A percentile compares a stretch with the other conserved stretches of the same genome.
Evolutionary conservation across 2,797 vertebrate genomes (phyloP).

Genomic region (Psittacula echo): DNA sequence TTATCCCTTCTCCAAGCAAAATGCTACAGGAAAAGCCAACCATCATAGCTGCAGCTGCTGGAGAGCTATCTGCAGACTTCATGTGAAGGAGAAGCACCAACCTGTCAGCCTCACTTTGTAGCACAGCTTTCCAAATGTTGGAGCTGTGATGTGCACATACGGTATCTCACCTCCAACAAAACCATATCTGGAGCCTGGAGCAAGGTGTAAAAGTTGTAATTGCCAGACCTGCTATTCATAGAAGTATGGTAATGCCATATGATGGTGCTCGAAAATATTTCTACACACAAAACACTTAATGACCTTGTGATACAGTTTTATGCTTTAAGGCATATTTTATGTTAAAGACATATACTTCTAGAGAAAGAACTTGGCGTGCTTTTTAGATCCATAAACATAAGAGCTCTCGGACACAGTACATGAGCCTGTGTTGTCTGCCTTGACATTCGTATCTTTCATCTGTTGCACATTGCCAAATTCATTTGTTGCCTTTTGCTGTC

Average conservation of each 20-base stretch:
- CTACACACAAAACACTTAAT: rapidly evolving
- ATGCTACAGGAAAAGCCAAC: neutral
- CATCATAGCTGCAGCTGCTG: neutral
- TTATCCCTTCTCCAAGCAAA: neutral
- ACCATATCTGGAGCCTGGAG: neutral
- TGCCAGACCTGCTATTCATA: slow-evolving; percentile 36
- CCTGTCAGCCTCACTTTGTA: neutral
- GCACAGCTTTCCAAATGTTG: neutral
- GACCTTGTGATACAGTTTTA: neutral
- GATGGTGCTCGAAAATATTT: neutral
- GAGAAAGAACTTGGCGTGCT: neutral
- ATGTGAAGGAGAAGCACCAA: neutral
- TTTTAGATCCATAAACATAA: neutral
- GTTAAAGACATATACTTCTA: neutral
- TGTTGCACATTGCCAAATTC: neutral
- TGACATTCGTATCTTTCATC: neutral
- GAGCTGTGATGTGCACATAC: neutral
- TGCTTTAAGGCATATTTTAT: neutral
- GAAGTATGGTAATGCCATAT: slow-evolving; percentile 31
- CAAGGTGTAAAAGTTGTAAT: neutral
- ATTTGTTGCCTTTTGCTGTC: slow-evolving; percentile 19
- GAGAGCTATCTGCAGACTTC: neutral
- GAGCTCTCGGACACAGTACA: neutral
- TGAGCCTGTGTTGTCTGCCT: neutral
- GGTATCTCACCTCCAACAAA: neutral